Evolutionary conservation across 2,888 invertebrate species (phyloP).

Genomic region (Pogonocherus hispidulus): DNA sequence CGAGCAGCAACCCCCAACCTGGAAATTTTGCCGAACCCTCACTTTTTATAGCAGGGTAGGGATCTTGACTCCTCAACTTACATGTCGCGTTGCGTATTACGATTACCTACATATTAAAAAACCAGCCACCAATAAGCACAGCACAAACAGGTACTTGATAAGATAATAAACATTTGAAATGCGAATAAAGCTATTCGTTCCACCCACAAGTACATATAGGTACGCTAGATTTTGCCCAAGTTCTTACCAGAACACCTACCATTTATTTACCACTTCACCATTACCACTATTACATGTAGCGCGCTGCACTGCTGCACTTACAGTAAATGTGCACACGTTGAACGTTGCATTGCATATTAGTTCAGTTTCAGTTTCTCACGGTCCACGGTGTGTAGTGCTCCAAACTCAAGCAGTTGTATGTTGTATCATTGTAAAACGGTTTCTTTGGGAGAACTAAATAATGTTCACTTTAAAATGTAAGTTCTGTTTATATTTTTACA

Average conservation of each 20-base stretch:
- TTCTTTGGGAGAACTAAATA: not conserved
- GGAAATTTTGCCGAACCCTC: too few relatives aligned
- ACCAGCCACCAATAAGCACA: too few relatives aligned
- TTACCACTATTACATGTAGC: not conserved
- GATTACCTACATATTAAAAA: too few relatives aligned
- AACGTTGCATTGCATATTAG: conserved; percentile 2
- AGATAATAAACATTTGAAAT: not conserved
- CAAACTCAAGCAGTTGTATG: not conserved
- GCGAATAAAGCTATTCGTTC: not conserved
- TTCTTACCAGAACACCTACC: too few relatives aligned
- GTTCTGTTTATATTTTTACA: not conserved
- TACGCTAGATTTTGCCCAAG: too few relatives aligned
- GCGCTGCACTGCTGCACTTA: conserved; percentile 9
- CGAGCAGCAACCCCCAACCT: too few relatives aligned
- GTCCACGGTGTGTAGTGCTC: conserved; percentile 16
- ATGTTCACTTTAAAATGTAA: not conserved
- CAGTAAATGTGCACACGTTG: conserved; percentile 14
- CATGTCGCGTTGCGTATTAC: not conserved
- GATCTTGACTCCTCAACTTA: too few relatives aligned
- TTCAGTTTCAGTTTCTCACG: conserved; percentile 37
- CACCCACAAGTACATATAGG: too few relatives aligned
- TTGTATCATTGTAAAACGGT: not conserved
- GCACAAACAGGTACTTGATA: too few relatives aligned
- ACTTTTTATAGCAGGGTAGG: too few relatives aligned
- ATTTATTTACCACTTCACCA: conserved; percentile 7